A percentile compares a stretch with the other conserved stretches of the same genome.
Conservation (phyloP, 2,797 vertebrate genomes). For the Remorina albescens region DNA sequence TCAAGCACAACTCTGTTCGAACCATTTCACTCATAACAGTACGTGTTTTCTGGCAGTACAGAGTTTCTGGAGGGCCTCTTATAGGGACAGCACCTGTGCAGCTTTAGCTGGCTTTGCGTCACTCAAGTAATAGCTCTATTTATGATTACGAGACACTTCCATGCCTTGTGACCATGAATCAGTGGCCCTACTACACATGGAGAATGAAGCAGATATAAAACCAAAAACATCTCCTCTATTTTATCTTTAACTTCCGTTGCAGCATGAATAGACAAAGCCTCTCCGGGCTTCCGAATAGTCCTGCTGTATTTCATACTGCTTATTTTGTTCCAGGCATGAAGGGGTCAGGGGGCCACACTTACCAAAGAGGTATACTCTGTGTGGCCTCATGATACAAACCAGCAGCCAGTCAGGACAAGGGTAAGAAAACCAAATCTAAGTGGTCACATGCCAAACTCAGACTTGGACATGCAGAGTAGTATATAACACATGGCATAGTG, state of each 20-base stretch:
- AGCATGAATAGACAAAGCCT: neutral
- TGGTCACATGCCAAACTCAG: constrained; percentile 13
- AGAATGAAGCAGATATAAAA: neutral
- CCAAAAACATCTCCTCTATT: neutral
- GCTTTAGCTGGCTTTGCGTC: constrained; percentile 49
- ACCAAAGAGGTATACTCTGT: constrained; percentile 22
- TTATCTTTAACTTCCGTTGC: neutral
- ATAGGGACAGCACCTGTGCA: constrained; percentile 47
- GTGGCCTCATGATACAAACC: constrained; percentile 19
- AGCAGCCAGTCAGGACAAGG: constrained; percentile 5
- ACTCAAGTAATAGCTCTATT: constrained; percentile 31
- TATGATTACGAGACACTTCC: constrained; percentile 20
- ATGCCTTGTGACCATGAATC: constrained; percentile 24
- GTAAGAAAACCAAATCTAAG: constrained; percentile 26
- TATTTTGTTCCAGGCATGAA: constrained; percentile 36
- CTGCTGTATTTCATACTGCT: constrained; percentile 22
- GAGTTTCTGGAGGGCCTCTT: constrained; percentile 66
- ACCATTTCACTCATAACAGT: constrained; percentile 47
- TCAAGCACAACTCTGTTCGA: constrained; percentile 65
- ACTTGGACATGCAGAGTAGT: neutral
- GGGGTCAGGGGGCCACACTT: neutral
- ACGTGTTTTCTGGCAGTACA: constrained; percentile 54
- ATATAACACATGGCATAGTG: constrained; percentile 15
- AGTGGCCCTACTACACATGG: constrained; percentile 6
- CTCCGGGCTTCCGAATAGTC: constrained; percentile 2